Evolutionary conservation across 2,888 invertebrate genomes (phyloP).

Genomic region (Drosophila niveifrons): DNA sequence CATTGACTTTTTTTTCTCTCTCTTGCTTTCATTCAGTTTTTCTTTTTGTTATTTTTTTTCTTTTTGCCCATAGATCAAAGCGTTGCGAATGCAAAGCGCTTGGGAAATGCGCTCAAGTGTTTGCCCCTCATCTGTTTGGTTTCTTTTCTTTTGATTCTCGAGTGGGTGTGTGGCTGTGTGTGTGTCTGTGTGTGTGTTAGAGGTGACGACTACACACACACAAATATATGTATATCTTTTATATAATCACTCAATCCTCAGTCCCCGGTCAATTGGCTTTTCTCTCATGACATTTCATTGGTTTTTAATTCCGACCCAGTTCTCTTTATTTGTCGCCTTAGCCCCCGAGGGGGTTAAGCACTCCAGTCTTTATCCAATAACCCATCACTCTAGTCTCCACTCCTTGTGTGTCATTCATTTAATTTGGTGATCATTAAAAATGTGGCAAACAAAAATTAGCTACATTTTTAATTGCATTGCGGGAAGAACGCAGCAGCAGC

Average conservation of each 20-base stretch:
- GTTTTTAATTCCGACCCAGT: constrained; percentile 68
- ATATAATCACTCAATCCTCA: background rate
- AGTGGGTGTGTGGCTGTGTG: constrained; percentile 46
- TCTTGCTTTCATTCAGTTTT: constrained; percentile 3
- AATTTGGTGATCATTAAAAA: constrained; percentile 36
- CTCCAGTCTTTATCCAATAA: background rate
- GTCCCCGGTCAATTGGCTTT: constrained; percentile 55
- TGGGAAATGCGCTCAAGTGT: constrained; percentile 59
- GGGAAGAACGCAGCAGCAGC: no score
- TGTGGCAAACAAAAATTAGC: constrained; percentile 14
- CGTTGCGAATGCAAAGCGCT: constrained; percentile 57
- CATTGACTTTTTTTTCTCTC: constrained; percentile 12
- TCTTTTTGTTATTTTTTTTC: constrained; percentile 3
- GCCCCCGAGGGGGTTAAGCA: background rate
- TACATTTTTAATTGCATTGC: constrained; percentile 21
- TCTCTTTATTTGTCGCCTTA: constrained; percentile 26
- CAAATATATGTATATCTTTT: background rate
- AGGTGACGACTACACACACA: constrained; percentile 53
- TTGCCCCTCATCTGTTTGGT: constrained; percentile 26
- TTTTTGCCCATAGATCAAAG: constrained; percentile 61
- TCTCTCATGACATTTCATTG: constrained; percentile 60
- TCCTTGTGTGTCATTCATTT: constrained; percentile 7
- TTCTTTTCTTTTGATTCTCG: constrained; percentile 49
- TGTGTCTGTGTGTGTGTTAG: constrained; percentile 45
- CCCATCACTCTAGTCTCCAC: background rate